These are phyloP conservation scores for Channa striata DNA, from an alignment of 2,797 vertebrate genomes.

Conservation along the genomic window DNA sequence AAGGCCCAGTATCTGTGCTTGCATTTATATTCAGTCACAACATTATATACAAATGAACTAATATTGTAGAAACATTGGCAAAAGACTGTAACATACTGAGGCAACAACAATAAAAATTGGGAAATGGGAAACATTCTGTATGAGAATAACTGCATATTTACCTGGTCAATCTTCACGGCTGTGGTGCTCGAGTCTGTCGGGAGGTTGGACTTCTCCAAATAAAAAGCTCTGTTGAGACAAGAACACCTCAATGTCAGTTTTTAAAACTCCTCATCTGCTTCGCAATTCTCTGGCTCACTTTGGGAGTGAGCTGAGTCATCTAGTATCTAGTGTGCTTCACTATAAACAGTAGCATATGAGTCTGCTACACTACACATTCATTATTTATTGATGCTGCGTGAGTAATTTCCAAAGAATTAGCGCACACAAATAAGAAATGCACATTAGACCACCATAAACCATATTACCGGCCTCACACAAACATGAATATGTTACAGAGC, in stretches of 20 bases:
- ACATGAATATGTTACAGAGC: not conserved
- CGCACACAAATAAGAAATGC: constrained; percentile 6
- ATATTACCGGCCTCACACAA: not conserved
- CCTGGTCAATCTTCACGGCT: constrained; percentile 98
- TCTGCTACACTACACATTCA: constrained; percentile 30
- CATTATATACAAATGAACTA: constrained; percentile 66
- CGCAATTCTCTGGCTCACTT: constrained; percentile 40
- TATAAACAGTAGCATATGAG: constrained; percentile 13
- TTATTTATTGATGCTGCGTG: constrained; percentile 30
- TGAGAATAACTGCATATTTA: constrained; percentile 70
- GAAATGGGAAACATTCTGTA: not conserved
- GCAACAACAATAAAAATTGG: not conserved
- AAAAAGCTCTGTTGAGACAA: constrained; percentile 90
- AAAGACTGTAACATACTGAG: constrained; percentile 12
- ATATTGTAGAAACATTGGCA: constrained; percentile 39
- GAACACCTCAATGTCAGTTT: constrained; percentile 35
- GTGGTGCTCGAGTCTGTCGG: constrained; percentile 94
- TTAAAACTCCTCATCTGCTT: constrained; percentile 19
- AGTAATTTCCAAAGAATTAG: constrained; percentile 26
- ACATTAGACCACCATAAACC: not conserved
- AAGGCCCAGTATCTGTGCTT: constrained; percentile 85
- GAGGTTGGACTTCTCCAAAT: constrained; percentile 97
- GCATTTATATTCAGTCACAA: constrained; percentile 83
- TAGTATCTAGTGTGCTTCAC: constrained; percentile 20
- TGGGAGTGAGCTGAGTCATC: constrained; percentile 52